Base-by-base conservation (phyloP, 1,140 invertebrate genomes). In the Thereuonema tuberculata region DNA sequence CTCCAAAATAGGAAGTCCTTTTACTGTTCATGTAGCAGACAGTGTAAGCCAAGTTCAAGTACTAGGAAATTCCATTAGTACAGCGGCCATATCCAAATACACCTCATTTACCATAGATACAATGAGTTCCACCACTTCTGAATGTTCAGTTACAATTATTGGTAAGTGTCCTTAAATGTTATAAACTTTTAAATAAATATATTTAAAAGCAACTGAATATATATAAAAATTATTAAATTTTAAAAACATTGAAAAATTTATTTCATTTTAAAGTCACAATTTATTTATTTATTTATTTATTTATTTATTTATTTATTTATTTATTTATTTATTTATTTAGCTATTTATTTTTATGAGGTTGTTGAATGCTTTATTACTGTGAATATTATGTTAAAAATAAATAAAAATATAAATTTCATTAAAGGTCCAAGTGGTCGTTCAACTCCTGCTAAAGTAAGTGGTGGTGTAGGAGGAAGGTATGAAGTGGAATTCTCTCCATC, bases 1-100 rank as follows among this genome's bases (percentile, higher is more conserved):
- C n/a, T n/a, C n/a, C n/a, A n/a, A n/a, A n/a, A 52, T 60, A 79
- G 89, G 90, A 9, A 93, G 89, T 29, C 90, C 91, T 17, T 93
- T 93, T 71, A 86, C 82, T 49, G 93, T 88, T 68, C 81, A 84
- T 71, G 87, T 92, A 69, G 66, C 76, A 56, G 65, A 72, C 20
- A 77, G 82, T 61, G 74, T 75, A 12, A 81, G 78, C 61, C 80
- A 82, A 67, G 75, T 83, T 0, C 66, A 78, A 21, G 72, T 84
- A 15, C 75, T 74, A 2, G 83, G 82, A 14, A 71, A 76, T 47
- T 81, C 78, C 61, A 66, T 85, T 21, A 80, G 82, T 66, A 79
- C 80, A 76, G 78, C 80, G 24, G 75, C 82, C 15, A 75, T 84
- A 0, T 80, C 78, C 49, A 71, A 75, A 43, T 71, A 76, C 26